phyloP scores from a whole-genome alignment of 2,113 vertebrate genomes.

The Leiothrix lutea region DNA sequence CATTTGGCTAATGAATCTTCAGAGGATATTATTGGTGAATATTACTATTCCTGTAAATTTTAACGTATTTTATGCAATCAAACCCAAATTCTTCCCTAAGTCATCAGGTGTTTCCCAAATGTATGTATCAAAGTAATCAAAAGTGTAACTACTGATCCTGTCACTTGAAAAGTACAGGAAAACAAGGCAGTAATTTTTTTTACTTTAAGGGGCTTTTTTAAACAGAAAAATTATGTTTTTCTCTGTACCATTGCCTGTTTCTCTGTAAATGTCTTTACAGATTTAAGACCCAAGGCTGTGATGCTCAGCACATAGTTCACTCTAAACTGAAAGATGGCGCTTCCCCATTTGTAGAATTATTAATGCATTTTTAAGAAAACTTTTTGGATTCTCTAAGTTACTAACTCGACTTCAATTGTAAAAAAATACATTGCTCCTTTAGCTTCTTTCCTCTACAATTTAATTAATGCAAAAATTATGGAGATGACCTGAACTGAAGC shows the following conservation, averaged over 20 bases:
- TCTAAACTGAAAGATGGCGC: background rate
- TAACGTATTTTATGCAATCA: background rate
- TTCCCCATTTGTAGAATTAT: background rate
- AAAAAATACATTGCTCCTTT: background rate
- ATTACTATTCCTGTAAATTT: background rate
- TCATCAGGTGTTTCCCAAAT: background rate
- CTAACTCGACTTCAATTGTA: background rate
- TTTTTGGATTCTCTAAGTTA: background rate
- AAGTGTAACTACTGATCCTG: background rate
- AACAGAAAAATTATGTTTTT: background rate
- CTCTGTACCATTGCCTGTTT: background rate
- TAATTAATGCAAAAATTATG: background rate
- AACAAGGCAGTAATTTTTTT: background rate
- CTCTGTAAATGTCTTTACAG: background rate
- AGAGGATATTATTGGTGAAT: background rate
- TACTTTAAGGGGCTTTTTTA: background rate
- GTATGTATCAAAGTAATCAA: background rate
- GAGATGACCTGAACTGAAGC: background rate
- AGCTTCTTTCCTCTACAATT: background rate
- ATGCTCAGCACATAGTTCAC: background rate
- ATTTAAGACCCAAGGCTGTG: background rate
- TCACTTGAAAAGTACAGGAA: background rate
- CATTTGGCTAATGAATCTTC: background rate
- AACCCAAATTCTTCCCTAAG: background rate
- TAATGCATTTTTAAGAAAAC: background rate